Percentiles rank a stretch among this genome's conserved stretches.
Evolutionary conservation across 92 coral and sea anemone species (phyloP).

Genomic region (Zoanthus gigantus): DNA sequence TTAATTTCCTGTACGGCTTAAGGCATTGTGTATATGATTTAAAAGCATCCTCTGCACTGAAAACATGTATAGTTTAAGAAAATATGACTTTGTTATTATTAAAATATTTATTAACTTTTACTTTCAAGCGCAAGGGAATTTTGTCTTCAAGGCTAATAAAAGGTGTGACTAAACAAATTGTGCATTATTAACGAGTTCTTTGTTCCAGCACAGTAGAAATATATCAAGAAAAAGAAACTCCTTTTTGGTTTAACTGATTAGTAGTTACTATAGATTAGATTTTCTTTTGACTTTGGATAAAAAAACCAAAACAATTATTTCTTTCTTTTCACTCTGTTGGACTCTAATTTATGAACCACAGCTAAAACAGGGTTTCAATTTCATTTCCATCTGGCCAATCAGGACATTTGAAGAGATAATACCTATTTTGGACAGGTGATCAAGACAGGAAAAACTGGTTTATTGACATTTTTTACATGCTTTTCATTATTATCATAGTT

Average conservation of each 20-base stretch:
- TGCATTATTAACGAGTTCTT: not conserved
- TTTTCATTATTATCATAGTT: slow-evolving; percentile 40
- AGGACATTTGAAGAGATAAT: not conserved
- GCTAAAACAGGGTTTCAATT: not conserved
- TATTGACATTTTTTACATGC: slow-evolving; percentile 56
- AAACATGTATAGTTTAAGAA: not conserved
- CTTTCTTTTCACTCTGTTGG: not conserved
- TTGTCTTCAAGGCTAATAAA: not conserved
- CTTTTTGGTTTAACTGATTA: not conserved
- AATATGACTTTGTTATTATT: not conserved
- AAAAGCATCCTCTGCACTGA: not conserved
- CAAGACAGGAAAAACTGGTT: slow-evolving; percentile 31
- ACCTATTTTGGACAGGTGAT: slow-evolving; percentile 48
- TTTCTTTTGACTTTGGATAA: not conserved
- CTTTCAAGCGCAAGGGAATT: not conserved
- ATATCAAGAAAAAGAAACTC: not conserved
- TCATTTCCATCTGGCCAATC: slow-evolving; percentile 6
- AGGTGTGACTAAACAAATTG: not conserved
- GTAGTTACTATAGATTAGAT: not conserved
- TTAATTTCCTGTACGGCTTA: slow-evolving; percentile 4
- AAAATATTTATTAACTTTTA: not conserved
- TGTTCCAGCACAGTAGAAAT: not conserved
- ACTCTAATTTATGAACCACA: not conserved
- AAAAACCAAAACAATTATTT: not conserved
- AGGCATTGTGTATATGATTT: not conserved